These are phyloP conservation scores for Spea multiplicata DNA, from an alignment of 2,113 vertebrate species.

Conservation along the genomic window DNA sequence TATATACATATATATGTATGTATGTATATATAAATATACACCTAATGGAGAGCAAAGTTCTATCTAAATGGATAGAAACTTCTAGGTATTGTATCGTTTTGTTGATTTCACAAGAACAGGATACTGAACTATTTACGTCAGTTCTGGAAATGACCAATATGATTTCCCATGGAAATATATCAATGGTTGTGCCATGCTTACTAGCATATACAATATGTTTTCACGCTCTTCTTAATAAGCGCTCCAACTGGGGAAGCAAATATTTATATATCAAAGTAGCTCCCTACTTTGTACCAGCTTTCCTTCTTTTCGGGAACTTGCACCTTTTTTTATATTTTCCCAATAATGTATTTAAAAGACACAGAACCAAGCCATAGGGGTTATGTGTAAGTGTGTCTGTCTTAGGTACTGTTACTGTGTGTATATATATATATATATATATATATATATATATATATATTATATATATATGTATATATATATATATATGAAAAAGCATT, in stretches of 20 bases:
- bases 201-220: conserved; percentile 9
- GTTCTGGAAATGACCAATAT: too few species aligned
- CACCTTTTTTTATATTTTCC: background rate
- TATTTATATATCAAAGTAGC: conserved; percentile 1
- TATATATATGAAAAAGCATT: too few species aligned
- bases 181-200: background rate
- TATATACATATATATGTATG: too few species aligned
- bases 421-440: too few species aligned
- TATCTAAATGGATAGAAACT: background rate
- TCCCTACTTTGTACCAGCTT: background rate
- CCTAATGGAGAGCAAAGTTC: background rate
- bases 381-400: too few species aligned
- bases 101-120: background rate
- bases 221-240: background rate
- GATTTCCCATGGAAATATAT: background rate
- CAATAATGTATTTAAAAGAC: background rate
- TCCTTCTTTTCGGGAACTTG: background rate
- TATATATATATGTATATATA: too few species aligned
- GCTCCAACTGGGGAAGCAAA: background rate
- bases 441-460: too few species aligned
- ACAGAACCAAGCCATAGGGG: background rate
- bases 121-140: background rate
- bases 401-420: too few species aligned
- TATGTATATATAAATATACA: too few species aligned
- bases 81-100: background rate